Percentiles rank a stretch among this genome's conserved stretches.
Evolutionary conservation across 2,888 invertebrate species (phyloP).

Genomic region (Netelia fuscicornis): DNA sequence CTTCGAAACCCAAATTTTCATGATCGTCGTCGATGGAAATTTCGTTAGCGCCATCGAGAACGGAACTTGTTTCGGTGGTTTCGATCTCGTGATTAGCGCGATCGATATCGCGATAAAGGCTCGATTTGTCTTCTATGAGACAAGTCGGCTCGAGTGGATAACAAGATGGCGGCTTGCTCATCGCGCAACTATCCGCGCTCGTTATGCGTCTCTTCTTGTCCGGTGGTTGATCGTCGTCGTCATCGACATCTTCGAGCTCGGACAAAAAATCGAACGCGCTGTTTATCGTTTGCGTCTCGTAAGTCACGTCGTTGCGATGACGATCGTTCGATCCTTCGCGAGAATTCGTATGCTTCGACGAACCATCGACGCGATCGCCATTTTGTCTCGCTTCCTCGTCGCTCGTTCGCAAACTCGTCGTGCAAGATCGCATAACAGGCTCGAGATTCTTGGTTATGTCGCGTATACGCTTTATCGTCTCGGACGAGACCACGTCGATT

Average conservation of each 20-base stretch:
- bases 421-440: slow-evolving; percentile 76
- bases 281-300: slow-evolving; percentile 78
- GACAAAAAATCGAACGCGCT: slow-evolving; percentile 81
- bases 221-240: slow-evolving; percentile 45
- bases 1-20: slow-evolving; percentile 62
- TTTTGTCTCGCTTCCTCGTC: slow-evolving; percentile 6
- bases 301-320: slow-evolving; percentile 56
- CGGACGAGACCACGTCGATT: slow-evolving; percentile 83
- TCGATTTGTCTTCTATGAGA: slow-evolving; percentile 51
- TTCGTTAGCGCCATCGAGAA: slow-evolving; percentile 49
- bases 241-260: slow-evolving; percentile 72
- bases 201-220: slow-evolving; percentile 49
- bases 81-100: slow-evolving; percentile 59
- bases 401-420: background rate
- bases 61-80: slow-evolving; percentile 46
- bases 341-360: background rate
- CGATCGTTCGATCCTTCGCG: slow-evolving; percentile 32
- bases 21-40: slow-evolving; percentile 43
- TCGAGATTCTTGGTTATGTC: slow-evolving; percentile 82
- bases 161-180: background rate
- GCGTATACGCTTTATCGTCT: slow-evolving; percentile 82
- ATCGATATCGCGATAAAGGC: slow-evolving; percentile 49
- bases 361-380: slow-evolving; percentile 65
- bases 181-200: background rate
- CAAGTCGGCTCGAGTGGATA: slow-evolving; percentile 73